A percentile compares a stretch with the other conserved stretches of the same genome.
These are phyloP conservation scores for Lithophane semibrunnea DNA, from an alignment of 2,888 invertebrate genomes.

Conservation along the genomic window DNA sequence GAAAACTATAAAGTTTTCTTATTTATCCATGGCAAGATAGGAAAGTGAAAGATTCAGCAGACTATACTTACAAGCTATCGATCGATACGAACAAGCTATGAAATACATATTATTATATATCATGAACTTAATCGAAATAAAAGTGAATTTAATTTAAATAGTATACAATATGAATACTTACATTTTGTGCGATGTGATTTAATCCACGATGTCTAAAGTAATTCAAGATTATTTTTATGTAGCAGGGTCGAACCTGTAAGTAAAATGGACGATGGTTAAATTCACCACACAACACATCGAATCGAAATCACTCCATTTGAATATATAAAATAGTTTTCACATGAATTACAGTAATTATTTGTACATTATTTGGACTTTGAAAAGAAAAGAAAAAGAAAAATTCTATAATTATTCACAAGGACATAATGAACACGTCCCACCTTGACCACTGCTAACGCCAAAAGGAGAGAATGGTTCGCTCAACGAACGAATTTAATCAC, in stretches of 20 bases:
- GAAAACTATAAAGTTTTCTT: background rate
- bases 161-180: constrained; percentile 74
- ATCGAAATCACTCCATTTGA: background rate
- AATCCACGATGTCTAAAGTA: constrained; percentile 77
- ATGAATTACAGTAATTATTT: background rate
- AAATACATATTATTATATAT: too few relatives aligned
- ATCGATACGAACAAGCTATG: background rate
- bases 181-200: constrained; percentile 74
- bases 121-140: constrained; percentile 10
- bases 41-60: background rate
- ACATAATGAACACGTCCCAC: constrained; percentile 78
- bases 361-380: background rate
- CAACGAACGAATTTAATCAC: constrained; percentile 16
- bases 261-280: constrained; percentile 67
- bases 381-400: background rate
- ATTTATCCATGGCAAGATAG: background rate
- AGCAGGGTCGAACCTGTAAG: constrained; percentile 86
- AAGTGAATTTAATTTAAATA: background rate
- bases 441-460: constrained; percentile 85
- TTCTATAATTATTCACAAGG: background rate
- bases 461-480: constrained; percentile 59
- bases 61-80: background rate
- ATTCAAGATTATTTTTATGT: constrained; percentile 71
- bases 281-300: constrained; percentile 15
- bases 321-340: background rate